A percentile compares a stretch with the other conserved stretches of the same genome.
Evolutionary conservation across 2,113 vertebrate genomes (phyloP).

Genomic region (Cynocephalus volans): DNA sequence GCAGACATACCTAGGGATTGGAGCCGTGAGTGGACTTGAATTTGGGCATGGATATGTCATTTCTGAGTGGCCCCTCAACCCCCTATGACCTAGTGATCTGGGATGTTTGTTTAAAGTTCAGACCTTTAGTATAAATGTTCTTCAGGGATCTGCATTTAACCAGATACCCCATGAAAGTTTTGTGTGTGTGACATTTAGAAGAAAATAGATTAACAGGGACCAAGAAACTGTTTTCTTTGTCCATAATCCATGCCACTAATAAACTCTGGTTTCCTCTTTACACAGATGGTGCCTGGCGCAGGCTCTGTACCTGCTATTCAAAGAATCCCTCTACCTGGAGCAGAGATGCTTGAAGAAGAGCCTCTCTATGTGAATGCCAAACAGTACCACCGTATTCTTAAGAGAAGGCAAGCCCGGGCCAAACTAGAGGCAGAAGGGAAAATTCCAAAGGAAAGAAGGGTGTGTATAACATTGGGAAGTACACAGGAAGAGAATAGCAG

Average conservation of each 20-base stretch:
- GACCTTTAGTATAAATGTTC: not conserved
- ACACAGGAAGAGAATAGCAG: not conserved
- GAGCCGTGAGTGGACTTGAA: not conserved
- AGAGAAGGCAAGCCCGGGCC: slow-evolving; percentile 97
- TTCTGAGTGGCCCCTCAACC: not conserved
- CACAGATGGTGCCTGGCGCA: slow-evolving; percentile 97
- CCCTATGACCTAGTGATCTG: not conserved
- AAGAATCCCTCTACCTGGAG: slow-evolving; percentile 97
- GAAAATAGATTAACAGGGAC: not conserved
- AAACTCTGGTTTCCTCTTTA: not conserved
- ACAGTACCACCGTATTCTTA: slow-evolving; percentile 98
- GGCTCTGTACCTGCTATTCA: slow-evolving; percentile 96
- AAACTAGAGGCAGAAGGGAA: slow-evolving; percentile 99
- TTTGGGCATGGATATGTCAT: not conserved
- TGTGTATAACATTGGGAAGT: slow-evolving; percentile 79
- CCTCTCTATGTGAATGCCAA: slow-evolving; percentile 99
- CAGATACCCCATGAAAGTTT: not conserved
- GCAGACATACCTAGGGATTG: slow-evolving; percentile 53
- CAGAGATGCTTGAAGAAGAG: slow-evolving; percentile 99
- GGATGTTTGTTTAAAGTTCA: slow-evolving; percentile 44
- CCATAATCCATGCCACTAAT: not conserved
- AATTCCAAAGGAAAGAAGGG: slow-evolving; percentile 98
- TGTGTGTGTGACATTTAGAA: not conserved
- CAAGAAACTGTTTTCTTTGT: not conserved
- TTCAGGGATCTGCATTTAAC: not conserved